These are phyloP conservation scores for Clitarchus hookeri DNA, from an alignment of 2,888 invertebrate genomes.

Conservation along the genomic window DNA sequence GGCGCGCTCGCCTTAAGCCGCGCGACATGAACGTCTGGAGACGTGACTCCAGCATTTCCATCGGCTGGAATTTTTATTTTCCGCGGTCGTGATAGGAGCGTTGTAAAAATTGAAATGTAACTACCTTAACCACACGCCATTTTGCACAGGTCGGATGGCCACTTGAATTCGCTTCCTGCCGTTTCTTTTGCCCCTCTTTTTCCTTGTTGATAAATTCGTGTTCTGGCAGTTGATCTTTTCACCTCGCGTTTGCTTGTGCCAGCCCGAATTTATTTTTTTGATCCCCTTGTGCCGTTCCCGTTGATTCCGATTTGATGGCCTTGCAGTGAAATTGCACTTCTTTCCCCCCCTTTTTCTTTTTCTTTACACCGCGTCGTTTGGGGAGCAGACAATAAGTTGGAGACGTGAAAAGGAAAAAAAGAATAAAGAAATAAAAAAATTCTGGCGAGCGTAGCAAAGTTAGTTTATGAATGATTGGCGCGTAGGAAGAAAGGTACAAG, in stretches of 20 bases:
- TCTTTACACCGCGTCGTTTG: background rate
- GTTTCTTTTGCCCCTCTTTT: background rate
- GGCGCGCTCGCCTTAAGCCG: background rate
- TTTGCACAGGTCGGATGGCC: background rate
- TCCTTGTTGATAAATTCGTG: background rate
- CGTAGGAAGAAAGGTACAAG: background rate
- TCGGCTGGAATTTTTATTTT: background rate
- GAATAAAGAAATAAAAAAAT: too few relatives aligned
- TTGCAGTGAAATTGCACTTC: background rate
- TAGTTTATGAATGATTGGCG: slow-evolving; percentile 9
- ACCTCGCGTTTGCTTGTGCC: background rate
- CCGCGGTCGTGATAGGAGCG: background rate
- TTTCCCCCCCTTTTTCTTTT: background rate
- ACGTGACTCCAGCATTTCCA: background rate
- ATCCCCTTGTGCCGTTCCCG: background rate
- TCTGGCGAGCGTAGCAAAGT: background rate
- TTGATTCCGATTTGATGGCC: background rate
- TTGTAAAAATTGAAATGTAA: too few relatives aligned
- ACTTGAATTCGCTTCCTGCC: background rate
- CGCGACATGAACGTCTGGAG: background rate
- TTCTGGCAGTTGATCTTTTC: background rate
- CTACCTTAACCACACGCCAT: background rate
- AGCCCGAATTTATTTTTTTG: background rate
- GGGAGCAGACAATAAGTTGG: too few relatives aligned
- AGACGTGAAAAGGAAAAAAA: too few relatives aligned